phyloP scores from a whole-genome alignment of 2,113 vertebrate genomes.

The Oncorhynchus mykiss region DNA sequence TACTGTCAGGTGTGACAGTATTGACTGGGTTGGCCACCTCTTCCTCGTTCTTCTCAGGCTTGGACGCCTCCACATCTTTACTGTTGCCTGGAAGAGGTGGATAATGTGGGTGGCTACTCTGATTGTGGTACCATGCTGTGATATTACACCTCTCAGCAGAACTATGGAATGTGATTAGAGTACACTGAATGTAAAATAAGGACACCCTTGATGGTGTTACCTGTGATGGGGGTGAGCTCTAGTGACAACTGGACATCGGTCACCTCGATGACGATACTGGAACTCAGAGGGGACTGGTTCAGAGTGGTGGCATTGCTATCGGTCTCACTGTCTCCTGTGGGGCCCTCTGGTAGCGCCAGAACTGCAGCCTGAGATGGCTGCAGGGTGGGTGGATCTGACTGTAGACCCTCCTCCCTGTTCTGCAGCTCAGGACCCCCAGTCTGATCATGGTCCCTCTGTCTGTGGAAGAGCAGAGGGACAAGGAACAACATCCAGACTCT shows the following conservation, averaged over 20 bases:
- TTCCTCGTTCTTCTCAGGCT: constrained; percentile 65
- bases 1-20: constrained; percentile 86
- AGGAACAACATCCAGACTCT: too few relatives aligned
- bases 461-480: not conserved
- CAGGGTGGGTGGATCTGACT: constrained; percentile 26
- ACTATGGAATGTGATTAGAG: too few relatives aligned
- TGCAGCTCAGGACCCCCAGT: not conserved
- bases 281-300: constrained; percentile 54
- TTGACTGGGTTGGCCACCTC: constrained; percentile 75
- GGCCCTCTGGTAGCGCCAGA: constrained; percentile 23
- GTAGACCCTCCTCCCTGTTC: constrained; percentile 43
- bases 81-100: not conserved
- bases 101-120: not conserved
- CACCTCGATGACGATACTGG: constrained; percentile 66
- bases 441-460: constrained; percentile 12
- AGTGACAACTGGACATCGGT: constrained; percentile 55
- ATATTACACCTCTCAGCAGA: too few relatives aligned
- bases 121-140: too few relatives aligned
- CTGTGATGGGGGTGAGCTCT: constrained; percentile 74
- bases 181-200: not conserved
- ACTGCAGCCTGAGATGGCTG: constrained; percentile 25
- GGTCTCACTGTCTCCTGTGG: constrained; percentile 29
- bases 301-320: constrained; percentile 39
- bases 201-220: constrained; percentile 39
- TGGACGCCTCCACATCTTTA: constrained; percentile 66